Conservation (phyloP, 2,797 vertebrate species). For the Peromyscus melanophrys region DNA sequence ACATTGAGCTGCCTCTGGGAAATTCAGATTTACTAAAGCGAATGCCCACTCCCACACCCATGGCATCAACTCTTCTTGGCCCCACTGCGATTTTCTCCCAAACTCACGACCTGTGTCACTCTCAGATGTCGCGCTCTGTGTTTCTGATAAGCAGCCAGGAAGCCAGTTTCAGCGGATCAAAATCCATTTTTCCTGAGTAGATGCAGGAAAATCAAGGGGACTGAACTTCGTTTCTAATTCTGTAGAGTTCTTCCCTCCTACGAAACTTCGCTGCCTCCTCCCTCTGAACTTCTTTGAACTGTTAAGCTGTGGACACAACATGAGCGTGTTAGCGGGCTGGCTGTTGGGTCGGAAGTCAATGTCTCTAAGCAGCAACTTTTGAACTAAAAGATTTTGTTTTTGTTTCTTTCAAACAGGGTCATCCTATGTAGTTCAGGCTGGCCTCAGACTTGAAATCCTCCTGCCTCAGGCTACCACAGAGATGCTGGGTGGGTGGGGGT, state of each 20-base stretch:
- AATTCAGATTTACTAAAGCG: not conserved
- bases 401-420: not conserved
- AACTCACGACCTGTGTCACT: not conserved
- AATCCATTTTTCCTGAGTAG: not conserved
- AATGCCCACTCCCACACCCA: not conserved
- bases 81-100: not conserved
- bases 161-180: not conserved
- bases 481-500: too few relatives aligned
- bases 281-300: not conserved
- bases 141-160: not conserved
- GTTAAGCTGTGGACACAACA: not conserved
- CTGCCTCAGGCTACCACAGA: not conserved
- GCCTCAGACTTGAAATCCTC: not conserved
- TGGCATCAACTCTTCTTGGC: not conserved
- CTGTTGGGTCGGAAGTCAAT: not conserved
- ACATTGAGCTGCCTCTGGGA: rapidly evolving
- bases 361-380: not conserved
- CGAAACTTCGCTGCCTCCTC: not conserved
- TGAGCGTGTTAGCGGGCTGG: rapidly evolving
- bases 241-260: not conserved
- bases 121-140: rapidly evolving
- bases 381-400: too few relatives aligned
- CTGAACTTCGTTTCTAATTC: not conserved
- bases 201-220: not conserved
- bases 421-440: not conserved